Evolutionary conservation across 2,113 vertebrate species (phyloP), one percentile per base, ranked within the genome.

Genomic region (Uropsilus gracilis): DNA sequence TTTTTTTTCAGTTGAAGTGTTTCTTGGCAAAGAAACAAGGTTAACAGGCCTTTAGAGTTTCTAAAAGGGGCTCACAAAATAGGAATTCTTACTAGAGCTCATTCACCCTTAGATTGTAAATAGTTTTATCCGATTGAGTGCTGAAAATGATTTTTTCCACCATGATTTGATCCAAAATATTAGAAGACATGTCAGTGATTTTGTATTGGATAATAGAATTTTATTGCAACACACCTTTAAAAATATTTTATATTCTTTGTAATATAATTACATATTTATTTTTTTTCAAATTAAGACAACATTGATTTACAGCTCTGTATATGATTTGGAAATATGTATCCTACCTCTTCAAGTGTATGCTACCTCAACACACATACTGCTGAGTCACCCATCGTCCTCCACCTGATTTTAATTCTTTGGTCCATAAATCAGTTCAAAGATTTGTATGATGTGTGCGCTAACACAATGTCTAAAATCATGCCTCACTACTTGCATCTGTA

Each of bases 1-100:
- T 77, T 94, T 90, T 88, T 44, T 90, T 91, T 77, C 61, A 81
- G 59, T 32, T 90, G 72, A 93, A 81, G 42, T 85, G 82, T 92
- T 95, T 53, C 76, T 95, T 97, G 88, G 81, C 90, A 77, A 87
- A 94, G 63, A 95, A 81, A 85, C 9, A 37, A 95, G 90, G 61
- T 92, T 86, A 75, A 90, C 30, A 90, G 84, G 84, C 32, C 42
- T 28, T 83, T 66, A 39, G 42, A 73, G n/a, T 77, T 91, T 95
- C 77, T 95, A 68, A 95, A 95, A 92, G 85, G 53, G 16, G 28
- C 46, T 88, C 61, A 82, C 30, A 69, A 76, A 57, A 76, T 90
- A 82, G 37, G 78, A 92, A 90, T 88, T 87, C 53, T 90, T 89
- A 50, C 28, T 64, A 44, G 86, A 78, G 37, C 39, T 94, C 61